Evolutionary conservation across 2,113 vertebrate species (phyloP), one percentile per base, ranked within the genome.

Genomic region (Echinops telfairi): DNA sequence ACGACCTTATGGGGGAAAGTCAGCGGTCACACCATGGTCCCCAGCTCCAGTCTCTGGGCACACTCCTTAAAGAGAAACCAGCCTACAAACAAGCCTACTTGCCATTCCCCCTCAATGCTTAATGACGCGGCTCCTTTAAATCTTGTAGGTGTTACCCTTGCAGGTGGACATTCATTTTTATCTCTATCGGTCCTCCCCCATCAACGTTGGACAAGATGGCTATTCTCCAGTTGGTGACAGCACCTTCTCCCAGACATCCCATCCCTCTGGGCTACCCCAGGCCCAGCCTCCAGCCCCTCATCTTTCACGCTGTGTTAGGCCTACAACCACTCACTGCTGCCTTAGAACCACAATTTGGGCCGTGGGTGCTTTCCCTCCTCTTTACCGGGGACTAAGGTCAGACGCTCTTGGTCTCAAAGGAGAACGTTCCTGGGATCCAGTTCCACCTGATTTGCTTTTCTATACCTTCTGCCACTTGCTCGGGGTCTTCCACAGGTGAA

Each of bases 121-220:
- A 79, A 36, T 64, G 66, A 88, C 33, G 23, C 15, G 11, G 73
- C 60, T 57, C 29, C 53, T 86, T 84, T 60, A 76, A 10, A 31
- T 79, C 33, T 58, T 86, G 33, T 77, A 43, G 73, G 70, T 79
- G 83, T 83, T 75, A 40, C 10, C 33, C 29, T 76, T 78, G 36
- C 27, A 7, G 58, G 93, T 84, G 83, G 80, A 15, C 64, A 68
- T 68, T 47, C 68, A 73, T 17, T 79, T 82, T 43, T n/a, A 77
- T 33, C 68, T 86, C 43, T 92, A n/a, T 62, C 71, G n/a, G 15
- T 94, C 92, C 62, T 40, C 40, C 64, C 66, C 83, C 33, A n/a
- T 31, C 16, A n/a, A 83, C 71, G 66, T 38, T n/a, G 19, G n/a
- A 89, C 8, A 53, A 36, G 78, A 40, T 12, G n/a, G 78, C 19